phyloP scores from a whole-genome alignment of 2,888 invertebrate genomes.

The Caenorhabditis virilis region DNA sequence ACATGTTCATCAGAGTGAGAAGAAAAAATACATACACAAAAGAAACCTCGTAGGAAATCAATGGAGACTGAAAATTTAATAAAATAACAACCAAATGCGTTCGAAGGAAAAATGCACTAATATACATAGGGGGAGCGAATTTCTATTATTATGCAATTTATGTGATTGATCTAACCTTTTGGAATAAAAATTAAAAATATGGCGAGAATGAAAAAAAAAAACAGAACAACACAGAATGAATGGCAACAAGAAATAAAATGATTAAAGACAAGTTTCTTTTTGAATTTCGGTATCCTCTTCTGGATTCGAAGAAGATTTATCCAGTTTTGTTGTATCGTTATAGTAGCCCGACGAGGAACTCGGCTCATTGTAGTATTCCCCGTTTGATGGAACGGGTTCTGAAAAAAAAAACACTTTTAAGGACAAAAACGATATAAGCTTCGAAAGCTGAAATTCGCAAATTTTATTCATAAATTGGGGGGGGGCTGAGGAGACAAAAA shows the following conservation, averaged over 20 bases:
- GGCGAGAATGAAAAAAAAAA: neutral
- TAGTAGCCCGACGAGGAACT: constrained; percentile 20
- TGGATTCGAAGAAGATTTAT: neutral
- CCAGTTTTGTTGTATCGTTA: constrained; percentile 14
- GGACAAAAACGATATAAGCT: neutral
- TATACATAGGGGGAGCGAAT: too few relatives aligned
- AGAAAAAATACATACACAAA: too few relatives aligned
- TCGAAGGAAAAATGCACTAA: too few relatives aligned
- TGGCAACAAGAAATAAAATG: neutral
- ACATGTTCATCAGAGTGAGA: too few relatives aligned
- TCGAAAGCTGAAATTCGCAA: neutral
- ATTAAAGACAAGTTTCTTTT: constrained; percentile 16
- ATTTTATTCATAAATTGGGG: neutral
- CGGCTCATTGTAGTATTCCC: constrained; percentile 32
- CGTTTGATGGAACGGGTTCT: constrained; percentile 18
- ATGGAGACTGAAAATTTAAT: too few relatives aligned
- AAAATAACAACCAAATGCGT: too few relatives aligned
- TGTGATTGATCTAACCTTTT: too few relatives aligned
- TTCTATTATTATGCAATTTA: too few relatives aligned
- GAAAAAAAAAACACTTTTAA: neutral
- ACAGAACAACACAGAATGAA: neutral
- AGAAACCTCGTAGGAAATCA: too few relatives aligned
- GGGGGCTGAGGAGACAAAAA: too few relatives aligned
- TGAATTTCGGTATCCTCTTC: constrained; percentile 9
- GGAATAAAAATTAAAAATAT: neutral